phyloP scores from a whole-genome alignment of 2,888 invertebrate genomes.

The Teinopalpus imperialis region DNA sequence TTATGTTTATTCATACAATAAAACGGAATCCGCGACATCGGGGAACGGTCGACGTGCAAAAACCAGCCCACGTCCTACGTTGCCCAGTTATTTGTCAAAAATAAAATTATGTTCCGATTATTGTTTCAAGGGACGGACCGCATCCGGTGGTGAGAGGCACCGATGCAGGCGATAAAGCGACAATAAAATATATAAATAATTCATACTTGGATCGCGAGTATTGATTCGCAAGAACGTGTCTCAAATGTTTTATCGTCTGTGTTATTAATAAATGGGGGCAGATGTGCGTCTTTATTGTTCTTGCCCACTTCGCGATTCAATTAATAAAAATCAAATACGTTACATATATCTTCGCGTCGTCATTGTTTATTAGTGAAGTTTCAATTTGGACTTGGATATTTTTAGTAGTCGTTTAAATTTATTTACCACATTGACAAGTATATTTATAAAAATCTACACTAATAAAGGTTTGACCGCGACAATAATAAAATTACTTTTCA shows the following conservation, averaged over 20 bases:
- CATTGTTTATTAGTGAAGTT: slow-evolving; percentile 20
- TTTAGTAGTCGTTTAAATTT: background rate
- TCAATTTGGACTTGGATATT: slow-evolving; percentile 13
- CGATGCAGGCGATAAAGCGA: slow-evolving; percentile 75
- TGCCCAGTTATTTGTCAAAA: slow-evolving; percentile 78
- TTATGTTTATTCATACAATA: slow-evolving; percentile 54
- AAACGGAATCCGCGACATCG: slow-evolving; percentile 44
- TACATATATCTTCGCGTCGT: slow-evolving; percentile 22
- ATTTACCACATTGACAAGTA: too few species aligned
- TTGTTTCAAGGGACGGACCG: slow-evolving; percentile 61
- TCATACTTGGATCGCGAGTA: slow-evolving; percentile 66
- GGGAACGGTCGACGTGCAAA: slow-evolving; percentile 43
- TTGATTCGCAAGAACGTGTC: slow-evolving; percentile 80
- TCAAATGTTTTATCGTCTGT: slow-evolving; percentile 74
- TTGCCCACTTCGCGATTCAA: slow-evolving; percentile 61
- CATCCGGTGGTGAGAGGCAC: slow-evolving; percentile 51
- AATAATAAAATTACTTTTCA: too few species aligned
- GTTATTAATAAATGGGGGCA: slow-evolving; percentile 76
- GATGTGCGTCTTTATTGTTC: slow-evolving; percentile 59
- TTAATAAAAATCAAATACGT: slow-evolving; percentile 67
- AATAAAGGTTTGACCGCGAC: too few species aligned
- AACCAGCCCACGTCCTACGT: slow-evolving; percentile 50
- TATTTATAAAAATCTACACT: too few species aligned
- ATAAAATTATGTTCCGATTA: slow-evolving; percentile 77
- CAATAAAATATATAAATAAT: slow-evolving; percentile 80